phyloP scores from a whole-genome alignment of 2,888 invertebrate genomes.

The Disparrhopalites patrizii region DNA sequence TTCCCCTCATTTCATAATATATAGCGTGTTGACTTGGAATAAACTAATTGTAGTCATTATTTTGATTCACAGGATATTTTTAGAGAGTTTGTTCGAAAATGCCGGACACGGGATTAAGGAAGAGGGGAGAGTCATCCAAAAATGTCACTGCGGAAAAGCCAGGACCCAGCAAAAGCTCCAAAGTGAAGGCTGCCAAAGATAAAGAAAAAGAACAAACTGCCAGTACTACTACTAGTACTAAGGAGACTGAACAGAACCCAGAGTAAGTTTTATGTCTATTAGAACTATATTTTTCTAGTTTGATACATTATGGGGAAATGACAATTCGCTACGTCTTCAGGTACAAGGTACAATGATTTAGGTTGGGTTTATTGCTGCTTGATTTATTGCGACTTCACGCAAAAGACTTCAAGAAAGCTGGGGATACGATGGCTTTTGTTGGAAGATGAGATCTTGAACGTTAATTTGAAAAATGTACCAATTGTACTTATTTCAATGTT shows the following conservation, averaged over 20 bases:
- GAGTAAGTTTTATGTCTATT: neutral
- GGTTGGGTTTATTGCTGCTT: too few relatives aligned
- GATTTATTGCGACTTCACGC: too few relatives aligned
- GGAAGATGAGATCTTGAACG: too few relatives aligned
- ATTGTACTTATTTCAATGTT: neutral
- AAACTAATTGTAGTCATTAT: neutral
- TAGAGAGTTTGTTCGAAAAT: too few relatives aligned
- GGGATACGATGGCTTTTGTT: too few relatives aligned
- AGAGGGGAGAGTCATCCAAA: neutral
- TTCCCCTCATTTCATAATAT: too few relatives aligned
- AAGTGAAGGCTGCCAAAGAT: neutral
- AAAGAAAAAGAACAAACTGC: neutral
- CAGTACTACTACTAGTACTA: neutral
- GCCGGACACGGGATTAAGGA: constrained; percentile 9
- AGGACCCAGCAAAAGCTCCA: neutral
- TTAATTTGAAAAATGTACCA: too few relatives aligned
- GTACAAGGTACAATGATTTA: too few relatives aligned
- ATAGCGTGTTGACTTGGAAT: neutral
- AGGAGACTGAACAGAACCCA: neutral
- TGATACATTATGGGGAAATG: neutral
- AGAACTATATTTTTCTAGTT: neutral
- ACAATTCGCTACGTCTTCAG: too few relatives aligned
- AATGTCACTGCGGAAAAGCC: neutral
- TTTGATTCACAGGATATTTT: neutral
- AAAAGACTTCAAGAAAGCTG: too few relatives aligned